Evolutionary conservation across 2,888 invertebrate species (phyloP), one percentile per base, ranked within the genome.

Genomic region (Cactoblastis cactorum): DNA sequence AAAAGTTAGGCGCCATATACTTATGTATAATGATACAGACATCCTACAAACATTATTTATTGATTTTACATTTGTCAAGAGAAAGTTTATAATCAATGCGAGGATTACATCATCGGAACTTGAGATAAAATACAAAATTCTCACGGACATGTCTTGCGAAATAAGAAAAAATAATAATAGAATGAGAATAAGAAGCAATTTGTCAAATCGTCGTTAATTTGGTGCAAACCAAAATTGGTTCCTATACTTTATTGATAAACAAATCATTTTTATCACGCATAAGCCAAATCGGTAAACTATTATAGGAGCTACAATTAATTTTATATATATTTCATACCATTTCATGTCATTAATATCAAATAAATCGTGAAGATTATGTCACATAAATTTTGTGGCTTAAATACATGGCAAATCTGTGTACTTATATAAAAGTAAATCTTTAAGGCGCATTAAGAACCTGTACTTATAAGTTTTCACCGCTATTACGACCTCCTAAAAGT

Each of bases 91-190:
- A 43, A 28, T 28, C 28, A 28, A 12, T 19, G 39, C 14, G 14
- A 41, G 8, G 28, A 32, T 43, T 43, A 28, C 43, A 28, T 43
- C 15, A 43, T 24, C 15, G 8, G 22, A 43, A 14, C 28, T 24
- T 43, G 3, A 43, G 43, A 43, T 24, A 28, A 43, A 28, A 28
- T 28, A 28, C 43, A n/a, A 24, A 41, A 24, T 43, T 43, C 43
- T 43, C 28, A 43, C 32, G 28, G 43, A 43, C 9, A 24, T 41
- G 32, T 32, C 28, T 17, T 28, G 43, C 28, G 43, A 43, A 17
- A 5, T 15, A 22, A 24, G 12, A 33, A 11, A 15, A 5, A 15
- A 15, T 37, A 17, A 15, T 37, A 17, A 12, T 37, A 34, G 1
- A 11, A 38, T 41, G 39, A 22, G 39, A 22, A 41, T 41, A 22